Conservation (phyloP, 2,113 vertebrate species). For the Albula glossodonta region DNA sequence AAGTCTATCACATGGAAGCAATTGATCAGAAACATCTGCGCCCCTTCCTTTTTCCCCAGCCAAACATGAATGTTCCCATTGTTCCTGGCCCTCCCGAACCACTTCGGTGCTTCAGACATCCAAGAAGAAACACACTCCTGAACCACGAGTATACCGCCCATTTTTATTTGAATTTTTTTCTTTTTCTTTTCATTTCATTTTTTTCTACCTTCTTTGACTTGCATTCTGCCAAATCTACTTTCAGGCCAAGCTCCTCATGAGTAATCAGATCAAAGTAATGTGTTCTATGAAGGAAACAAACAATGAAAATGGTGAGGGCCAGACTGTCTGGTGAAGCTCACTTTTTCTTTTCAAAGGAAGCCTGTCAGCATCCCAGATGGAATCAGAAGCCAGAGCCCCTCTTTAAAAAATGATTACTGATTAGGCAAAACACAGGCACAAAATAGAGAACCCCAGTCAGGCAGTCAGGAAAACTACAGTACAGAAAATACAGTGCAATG, state of each 20-base stretch:
- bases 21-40: conserved; percentile 74
- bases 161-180: conserved; percentile 6
- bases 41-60: conserved; percentile 20
- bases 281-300: conserved; percentile 29
- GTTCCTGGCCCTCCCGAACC: conserved; percentile 58
- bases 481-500: background rate
- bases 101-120: conserved; percentile 39
- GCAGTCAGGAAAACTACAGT: background rate
- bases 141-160: conserved; percentile 21
- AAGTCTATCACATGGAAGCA: conserved; percentile 59
- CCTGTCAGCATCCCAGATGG: background rate
- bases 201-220: conserved; percentile 27
- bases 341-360: conserved; percentile 51
- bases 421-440: background rate
- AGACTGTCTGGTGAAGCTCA: conserved; percentile 46
- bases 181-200: conserved; percentile 24
- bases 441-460: background rate
- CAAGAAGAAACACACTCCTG: conserved; percentile 40
- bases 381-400: conserved; percentile 12
- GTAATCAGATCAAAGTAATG: conserved; percentile 44
- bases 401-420: background rate
- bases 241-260: conserved; percentile 39
- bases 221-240: conserved; percentile 41
- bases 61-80: conserved; percentile 71
- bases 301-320: conserved; percentile 36